Evolutionary conservation across 1,140 invertebrate genomes (phyloP), one percentile per base, ranked within the genome.

Genomic region (Habropoda laboriosa): DNA sequence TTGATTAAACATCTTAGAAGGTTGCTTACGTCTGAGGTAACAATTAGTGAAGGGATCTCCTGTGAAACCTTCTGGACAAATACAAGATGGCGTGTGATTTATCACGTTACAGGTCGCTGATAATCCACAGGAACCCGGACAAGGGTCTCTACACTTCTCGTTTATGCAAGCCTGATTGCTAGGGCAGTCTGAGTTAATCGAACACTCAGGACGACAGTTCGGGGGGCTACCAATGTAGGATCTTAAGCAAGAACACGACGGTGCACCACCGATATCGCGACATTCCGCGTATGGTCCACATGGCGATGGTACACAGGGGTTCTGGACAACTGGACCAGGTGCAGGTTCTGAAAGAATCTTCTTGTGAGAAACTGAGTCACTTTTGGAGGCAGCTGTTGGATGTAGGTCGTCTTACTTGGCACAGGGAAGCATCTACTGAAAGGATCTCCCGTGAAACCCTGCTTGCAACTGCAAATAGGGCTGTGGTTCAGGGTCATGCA

Each of bases 121-220:
- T 63, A 53, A 75, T 24, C 95, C 95, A 84, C 95, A 95, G 21
- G 94, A 91, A 38, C 94, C 94, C 7, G 92, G 91, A 82, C 94
- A 94, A 35, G 94, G 94, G 87, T 94, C 93, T 76, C 85, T 86
- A 80, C 95, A 95, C 75, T 94, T 94, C 79, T 94, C 94, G 81
- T 94, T 95, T 21, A 96, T 94, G 86, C 96, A 96, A 35, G 95
- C 95, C 67, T 93, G 90, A 83, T 93, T 93, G 71, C 90, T 93
- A 2, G 94, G 84, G 87, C 96, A 96, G 87, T 96, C 96, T 0
- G 94, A 93, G 88, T 96, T 96, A 83, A 94, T 95, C 35, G 94
- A 93, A 90, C 96, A 96, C 91, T 96, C 95, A 12, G 96, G 95
- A 76, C 95, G 90, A 90, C 95, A 96, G 80, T 94, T 94, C 51